These are phyloP conservation scores for Balaeniceps rex DNA, from an alignment of 2,113 vertebrate species.

Conservation along the genomic window DNA sequence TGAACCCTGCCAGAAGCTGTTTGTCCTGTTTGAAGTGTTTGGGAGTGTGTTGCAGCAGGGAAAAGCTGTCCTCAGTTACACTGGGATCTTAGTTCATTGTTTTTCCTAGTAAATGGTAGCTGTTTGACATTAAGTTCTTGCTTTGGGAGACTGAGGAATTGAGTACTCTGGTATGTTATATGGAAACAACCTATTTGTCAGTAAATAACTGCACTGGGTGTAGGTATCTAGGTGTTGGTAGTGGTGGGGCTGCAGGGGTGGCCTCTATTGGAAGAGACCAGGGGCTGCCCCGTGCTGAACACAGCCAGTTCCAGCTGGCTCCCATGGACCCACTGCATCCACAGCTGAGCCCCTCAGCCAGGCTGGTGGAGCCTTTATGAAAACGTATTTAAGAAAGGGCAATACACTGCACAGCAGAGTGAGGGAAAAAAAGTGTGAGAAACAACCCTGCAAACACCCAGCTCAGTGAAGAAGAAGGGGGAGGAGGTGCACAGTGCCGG, in stretches of 20 bases:
- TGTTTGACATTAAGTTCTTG: background rate
- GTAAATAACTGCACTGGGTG: background rate
- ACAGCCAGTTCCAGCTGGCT: background rate
- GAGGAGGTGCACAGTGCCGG: background rate
- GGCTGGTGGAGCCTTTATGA: background rate
- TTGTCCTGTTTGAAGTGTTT: background rate
- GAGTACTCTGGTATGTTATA: background rate
- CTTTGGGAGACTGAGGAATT: background rate
- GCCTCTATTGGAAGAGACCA: background rate
- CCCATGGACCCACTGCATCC: background rate
- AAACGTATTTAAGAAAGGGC: background rate
- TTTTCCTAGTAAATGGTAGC: background rate
- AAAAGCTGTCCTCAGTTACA: background rate
- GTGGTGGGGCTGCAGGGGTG: background rate
- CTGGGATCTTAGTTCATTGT: background rate
- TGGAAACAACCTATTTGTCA: background rate
- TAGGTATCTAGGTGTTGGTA: background rate
- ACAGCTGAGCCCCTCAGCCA: background rate
- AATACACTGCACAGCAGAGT: background rate
- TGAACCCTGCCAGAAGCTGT: background rate
- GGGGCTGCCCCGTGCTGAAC: background rate
- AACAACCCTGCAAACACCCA: accelerated
- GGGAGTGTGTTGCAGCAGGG: background rate
- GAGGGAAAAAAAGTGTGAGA: background rate
- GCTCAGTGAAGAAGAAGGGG: background rate